These are phyloP conservation scores for Papilio machaon DNA, from an alignment of 1,140 invertebrate species.

Conservation along the genomic window DNA sequence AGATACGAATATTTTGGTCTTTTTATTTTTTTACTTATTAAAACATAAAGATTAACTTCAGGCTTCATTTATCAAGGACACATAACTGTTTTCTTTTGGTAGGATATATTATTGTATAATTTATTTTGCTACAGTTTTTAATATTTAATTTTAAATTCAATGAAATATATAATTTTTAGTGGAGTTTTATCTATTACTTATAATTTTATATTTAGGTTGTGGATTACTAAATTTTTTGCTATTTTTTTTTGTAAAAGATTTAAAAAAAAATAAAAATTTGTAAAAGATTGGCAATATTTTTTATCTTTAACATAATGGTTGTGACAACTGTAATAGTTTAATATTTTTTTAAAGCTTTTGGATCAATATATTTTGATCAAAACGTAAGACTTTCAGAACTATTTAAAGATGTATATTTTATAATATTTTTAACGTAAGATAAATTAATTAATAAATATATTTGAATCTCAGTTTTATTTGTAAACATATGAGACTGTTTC, in stretches of 20 bases:
- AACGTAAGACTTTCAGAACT: not conserved
- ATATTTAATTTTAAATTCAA: too few relatives aligned
- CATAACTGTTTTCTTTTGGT: too few relatives aligned
- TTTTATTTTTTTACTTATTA: not conserved
- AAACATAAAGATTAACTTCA: not conserved
- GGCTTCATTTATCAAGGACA: too few relatives aligned
- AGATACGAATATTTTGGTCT: not conserved
- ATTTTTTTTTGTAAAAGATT: too few relatives aligned
- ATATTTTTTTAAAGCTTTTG: not conserved
- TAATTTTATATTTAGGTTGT: too few relatives aligned
- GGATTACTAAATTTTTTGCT: too few relatives aligned
- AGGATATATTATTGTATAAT: too few relatives aligned
- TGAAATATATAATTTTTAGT: too few relatives aligned
- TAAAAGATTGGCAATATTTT: not conserved
- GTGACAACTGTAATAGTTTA: not conserved
- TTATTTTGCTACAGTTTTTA: too few relatives aligned
- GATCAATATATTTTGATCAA: not conserved
- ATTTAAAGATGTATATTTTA: not conserved
- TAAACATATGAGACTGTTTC: not conserved
- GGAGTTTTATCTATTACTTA: too few relatives aligned
- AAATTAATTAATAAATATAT: not conserved
- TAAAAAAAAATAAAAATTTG: too few relatives aligned
- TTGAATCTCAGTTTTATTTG: not conserved
- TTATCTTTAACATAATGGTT: not conserved
- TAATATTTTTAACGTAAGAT: not conserved